These are phyloP conservation scores for Cepphus grylle DNA, from an alignment of 2,113 vertebrate species.

Conservation along the genomic window DNA sequence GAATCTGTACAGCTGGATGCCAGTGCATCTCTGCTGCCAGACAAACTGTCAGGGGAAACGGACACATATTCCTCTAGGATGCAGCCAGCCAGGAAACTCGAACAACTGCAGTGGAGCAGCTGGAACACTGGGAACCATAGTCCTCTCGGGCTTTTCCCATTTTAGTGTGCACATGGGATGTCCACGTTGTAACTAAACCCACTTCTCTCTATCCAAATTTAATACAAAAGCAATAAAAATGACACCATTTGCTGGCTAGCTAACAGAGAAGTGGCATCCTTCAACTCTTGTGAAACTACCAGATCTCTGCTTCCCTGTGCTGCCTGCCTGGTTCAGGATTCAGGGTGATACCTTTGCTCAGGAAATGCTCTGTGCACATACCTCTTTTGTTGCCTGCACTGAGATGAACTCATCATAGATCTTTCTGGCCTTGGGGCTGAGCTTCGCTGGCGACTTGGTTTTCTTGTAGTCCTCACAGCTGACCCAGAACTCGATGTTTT, in stretches of 20 bases:
- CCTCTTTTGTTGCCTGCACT: constrained; percentile 85
- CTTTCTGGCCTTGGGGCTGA: constrained; percentile 79
- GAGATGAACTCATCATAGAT: constrained; percentile 87
- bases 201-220: not conserved
- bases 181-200: not conserved
- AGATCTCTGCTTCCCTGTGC: not conserved
- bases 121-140: not conserved
- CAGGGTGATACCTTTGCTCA: not conserved
- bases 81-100: not conserved
- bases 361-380: constrained; percentile 25
- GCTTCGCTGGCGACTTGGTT: constrained; percentile 69
- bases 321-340: not conserved
- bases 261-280: not conserved
- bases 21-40: not conserved
- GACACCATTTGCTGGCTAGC: not conserved
- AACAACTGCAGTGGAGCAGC: not conserved
- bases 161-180: not conserved
- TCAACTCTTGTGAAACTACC: not conserved
- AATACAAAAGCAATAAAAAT: not conserved
- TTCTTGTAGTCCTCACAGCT: constrained; percentile 89
- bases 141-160: not conserved
- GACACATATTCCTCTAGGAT: not conserved
- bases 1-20: not conserved
- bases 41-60: not conserved
- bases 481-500: constrained; percentile 92